Conservation (phyloP, 2,888 invertebrate genomes). For the Pyrgus malvae region DNA sequence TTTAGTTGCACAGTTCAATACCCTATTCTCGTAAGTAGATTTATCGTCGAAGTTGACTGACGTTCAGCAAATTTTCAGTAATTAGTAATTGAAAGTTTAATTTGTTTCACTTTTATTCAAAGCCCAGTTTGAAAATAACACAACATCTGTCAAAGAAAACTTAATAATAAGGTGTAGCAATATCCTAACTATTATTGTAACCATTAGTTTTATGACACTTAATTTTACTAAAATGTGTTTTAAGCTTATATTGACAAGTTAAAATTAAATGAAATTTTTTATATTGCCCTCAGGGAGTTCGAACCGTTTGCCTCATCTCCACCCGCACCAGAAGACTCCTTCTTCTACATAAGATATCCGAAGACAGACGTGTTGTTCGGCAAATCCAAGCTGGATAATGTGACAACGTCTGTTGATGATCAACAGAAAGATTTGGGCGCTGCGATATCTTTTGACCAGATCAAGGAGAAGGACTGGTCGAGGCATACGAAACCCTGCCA, state of each 20-base stretch:
- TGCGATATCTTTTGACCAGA: conserved; percentile 43
- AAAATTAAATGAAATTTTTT: too few species aligned
- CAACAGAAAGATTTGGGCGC: conserved; percentile 50
- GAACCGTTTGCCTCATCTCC: conserved; percentile 83
- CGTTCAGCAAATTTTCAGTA: not conserved
- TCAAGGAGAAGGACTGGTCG: conserved; percentile 78
- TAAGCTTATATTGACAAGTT: too few species aligned
- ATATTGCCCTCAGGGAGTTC: conserved; percentile 61
- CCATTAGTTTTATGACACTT: too few species aligned
- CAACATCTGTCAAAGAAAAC: too few species aligned
- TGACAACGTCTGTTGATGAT: conserved; percentile 48
- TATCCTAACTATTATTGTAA: too few species aligned
- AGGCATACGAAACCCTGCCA: conserved; percentile 87
- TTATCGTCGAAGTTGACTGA: conserved; percentile 6
- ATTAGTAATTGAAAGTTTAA: not conserved
- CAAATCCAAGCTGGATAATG: conserved; percentile 49
- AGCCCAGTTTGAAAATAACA: not conserved
- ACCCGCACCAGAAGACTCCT: conserved; percentile 88
- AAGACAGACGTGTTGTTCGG: conserved; percentile 65
- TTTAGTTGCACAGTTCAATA: conserved; percentile 61
- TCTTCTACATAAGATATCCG: conserved; percentile 86
- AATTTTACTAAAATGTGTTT: too few species aligned
- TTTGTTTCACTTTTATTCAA: not conserved
- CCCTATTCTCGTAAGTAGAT: conserved; percentile 61
- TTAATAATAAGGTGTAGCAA: not conserved